A percentile compares a stretch with the other conserved stretches of the same genome.
These are phyloP conservation scores for Hofmannophila pseudospretella DNA, from an alignment of 2,888 invertebrate genomes.

Conservation along the genomic window DNA sequence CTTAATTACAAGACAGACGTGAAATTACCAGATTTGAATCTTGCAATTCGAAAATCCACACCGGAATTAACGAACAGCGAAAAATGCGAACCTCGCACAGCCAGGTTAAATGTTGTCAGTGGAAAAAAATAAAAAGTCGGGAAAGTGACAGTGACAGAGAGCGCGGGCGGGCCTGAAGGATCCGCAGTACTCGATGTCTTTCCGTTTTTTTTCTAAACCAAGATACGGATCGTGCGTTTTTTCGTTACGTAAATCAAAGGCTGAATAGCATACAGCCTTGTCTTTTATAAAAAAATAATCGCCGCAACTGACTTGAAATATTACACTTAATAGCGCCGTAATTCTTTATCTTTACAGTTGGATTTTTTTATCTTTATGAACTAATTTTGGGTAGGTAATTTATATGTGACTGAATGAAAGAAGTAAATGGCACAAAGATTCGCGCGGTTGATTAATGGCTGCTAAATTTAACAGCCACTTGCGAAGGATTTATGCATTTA, in stretches of 20 bases:
- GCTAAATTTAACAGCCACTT: no score
- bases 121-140: slow-evolving; percentile 11
- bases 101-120: slow-evolving; percentile 2
- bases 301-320: slow-evolving; percentile 4
- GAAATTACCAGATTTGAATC: not conserved
- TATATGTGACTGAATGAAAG: slow-evolving; percentile 1
- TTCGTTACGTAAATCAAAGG: slow-evolving; percentile 3
- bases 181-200: slow-evolving; percentile 3
- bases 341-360: slow-evolving; percentile 1
- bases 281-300: slow-evolving; percentile 2
- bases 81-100: slow-evolving; percentile 5
- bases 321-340: slow-evolving; percentile 1
- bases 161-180: slow-evolving; percentile 6
- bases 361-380: slow-evolving; percentile 3
- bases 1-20: not conserved
- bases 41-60: not conserved
- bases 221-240: not conserved
- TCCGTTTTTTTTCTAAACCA: slow-evolving; percentile 1
- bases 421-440: no score
- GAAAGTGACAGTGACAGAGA: slow-evolving; percentile 19
- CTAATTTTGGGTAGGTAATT: slow-evolving; percentile 4
- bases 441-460: not conserved
- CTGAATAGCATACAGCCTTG: not conserved
- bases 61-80: not conserved
- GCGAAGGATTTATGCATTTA: no score